Base-by-base conservation (phyloP, 2,113 vertebrate species). In the Lontra canadensis region DNA sequence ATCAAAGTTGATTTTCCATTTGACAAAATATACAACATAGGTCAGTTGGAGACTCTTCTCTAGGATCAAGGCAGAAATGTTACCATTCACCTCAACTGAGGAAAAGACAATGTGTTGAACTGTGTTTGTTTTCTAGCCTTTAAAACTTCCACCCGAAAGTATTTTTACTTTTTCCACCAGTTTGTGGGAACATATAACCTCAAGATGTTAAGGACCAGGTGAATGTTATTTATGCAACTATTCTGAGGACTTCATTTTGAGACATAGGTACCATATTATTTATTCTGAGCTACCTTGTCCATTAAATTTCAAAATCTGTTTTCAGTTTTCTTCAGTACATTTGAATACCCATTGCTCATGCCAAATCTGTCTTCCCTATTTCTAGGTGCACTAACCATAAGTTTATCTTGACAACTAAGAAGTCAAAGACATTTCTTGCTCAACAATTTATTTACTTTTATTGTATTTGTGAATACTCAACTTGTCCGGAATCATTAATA, bases 381-480 rank as follows among this genome's bases (percentile, higher is more conserved):
- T 82, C 57, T 88, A 65, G 12, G 15, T 8, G 2, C 18, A 59
- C 7, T 1, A 86, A 88, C 25, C 80, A 13, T 44, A 80, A 69
- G 7, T 15, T 47, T 92, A 55, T 74, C 21, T 92, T 25, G 55
- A 34, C 29, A 90, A 80, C 7, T 73, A 94, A 90, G 61, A 82
- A 49, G 25, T 97, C 44, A 47, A 86, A 61, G 25, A 4, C 17
- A 78, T 74, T 89, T 88, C 55, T 25, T 81, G 14, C 3, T 84
- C 42, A 67, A 78, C 47, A 83, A 91, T 96, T 71, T 59, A 78
- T 69, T 95, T 92, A 23, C 1, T 69, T 94, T 90, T 78, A 71
- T 63, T 94, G 12, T 63, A 57, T 61, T 90, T 93, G 49, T 23
- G 83, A 85, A 89, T n/a, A 74, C 6, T 90, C 78, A 85, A 29